These are phyloP conservation scores for Mormyrus lacerda DNA, from an alignment of 2,113 vertebrate species.

Conservation along the genomic window DNA sequence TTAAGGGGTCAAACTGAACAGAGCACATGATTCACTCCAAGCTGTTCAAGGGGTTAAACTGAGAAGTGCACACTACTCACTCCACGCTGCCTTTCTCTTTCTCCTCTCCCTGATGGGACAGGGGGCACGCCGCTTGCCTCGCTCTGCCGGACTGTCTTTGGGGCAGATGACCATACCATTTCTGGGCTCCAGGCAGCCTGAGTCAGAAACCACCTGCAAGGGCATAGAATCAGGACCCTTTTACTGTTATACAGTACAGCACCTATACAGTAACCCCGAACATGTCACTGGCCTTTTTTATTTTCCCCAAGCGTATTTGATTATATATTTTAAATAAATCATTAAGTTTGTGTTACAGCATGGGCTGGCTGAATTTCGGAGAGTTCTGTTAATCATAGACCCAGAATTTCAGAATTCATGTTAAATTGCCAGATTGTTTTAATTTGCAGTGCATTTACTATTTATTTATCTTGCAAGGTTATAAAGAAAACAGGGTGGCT, in stretches of 20 bases:
- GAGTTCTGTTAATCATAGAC: not conserved
- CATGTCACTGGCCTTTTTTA: not conserved
- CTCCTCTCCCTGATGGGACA: conserved; percentile 55
- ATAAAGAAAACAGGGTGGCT: not conserved
- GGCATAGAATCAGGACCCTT: conserved; percentile 19
- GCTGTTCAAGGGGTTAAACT: not conserved
- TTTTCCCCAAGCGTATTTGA: not conserved
- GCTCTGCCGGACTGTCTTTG: conserved; percentile 32
- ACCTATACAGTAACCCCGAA: not conserved
- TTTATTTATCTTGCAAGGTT: not conserved
- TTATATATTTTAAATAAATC: not conserved
- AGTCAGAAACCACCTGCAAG: conserved; percentile 71
- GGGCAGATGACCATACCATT: conserved; percentile 30
- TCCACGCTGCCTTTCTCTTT: conserved; percentile 48
- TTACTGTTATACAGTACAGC: not conserved
- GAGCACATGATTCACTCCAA: conserved; percentile 50
- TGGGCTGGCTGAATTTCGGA: not conserved
- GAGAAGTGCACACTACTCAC: conserved; percentile 48
- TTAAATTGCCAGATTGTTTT: not conserved
- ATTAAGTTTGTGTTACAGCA: not conserved
- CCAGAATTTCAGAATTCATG: not conserved
- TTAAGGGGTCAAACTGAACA: not conserved
- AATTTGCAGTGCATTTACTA: not conserved
- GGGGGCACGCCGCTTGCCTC: conserved; percentile 15
- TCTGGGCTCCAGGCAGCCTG: conserved; percentile 37